Evolutionary conservation across 1,140 invertebrate genomes (phyloP), one percentile per base, ranked within the genome.

Genomic region (Schlechtendalia chinensis): DNA sequence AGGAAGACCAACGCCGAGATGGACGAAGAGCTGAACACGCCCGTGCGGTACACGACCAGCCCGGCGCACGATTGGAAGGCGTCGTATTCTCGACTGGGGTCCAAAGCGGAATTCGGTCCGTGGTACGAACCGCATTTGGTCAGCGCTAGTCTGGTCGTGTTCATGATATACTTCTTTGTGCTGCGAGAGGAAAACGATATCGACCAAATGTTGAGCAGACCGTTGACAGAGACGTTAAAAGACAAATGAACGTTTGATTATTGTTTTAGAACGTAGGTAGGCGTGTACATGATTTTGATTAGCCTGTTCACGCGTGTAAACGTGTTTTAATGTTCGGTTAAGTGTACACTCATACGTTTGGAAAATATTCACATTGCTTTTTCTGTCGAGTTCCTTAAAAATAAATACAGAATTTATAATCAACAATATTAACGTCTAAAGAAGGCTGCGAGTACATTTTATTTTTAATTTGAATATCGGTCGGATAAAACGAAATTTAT

Each of bases 181-280:
- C 1, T 77, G 12, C 56, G 74, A 5, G 74, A 77, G 45, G 74
- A 77, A 61, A 77, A 77, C 5, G 74, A 77, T 47, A n/a, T 77
- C 8, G 74, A 77, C 27, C 5, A 19, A 22, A 8, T 77, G 32
- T 11, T 77, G 0, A 56, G 47, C 1, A 39, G 19, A 45, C 56
- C 74, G 0, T 24, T 61, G 12, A 16, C 27, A 2, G 53, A 75
- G 10, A 75, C 29, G 11, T 54, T 58, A 32, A 75, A 75, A 75
- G 39, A 58, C 0, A 27, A 75, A 1, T 75, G 58, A 58, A 39
- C 22, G 14, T 32, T 56, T 75, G 14, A 16, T 58, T 71, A 12
- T 39, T 39, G 32, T 53, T 71, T 71, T 71, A 71, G 67, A 71
- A 29, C 17, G 27, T 22, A 17, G 50, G 22, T 50, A 71, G 45